Evolutionary conservation across 2,113 vertebrate species (phyloP).

Genomic region (Crotalus horridus): DNA sequence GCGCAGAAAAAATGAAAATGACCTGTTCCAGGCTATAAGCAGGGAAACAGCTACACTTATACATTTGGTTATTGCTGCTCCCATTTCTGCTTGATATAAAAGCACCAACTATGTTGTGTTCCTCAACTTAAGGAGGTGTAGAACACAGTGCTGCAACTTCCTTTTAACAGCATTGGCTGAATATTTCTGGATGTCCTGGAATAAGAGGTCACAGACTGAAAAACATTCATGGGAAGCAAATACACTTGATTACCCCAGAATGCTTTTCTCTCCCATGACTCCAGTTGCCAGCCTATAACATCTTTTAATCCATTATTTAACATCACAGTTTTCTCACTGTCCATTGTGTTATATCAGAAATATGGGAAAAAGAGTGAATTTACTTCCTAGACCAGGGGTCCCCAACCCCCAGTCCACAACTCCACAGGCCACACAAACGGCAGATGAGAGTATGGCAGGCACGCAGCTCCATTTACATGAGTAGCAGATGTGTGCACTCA

Average conservation of each 20-base stretch:
- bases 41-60: not conserved
- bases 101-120: not conserved
- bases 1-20: not conserved
- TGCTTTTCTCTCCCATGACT: not conserved
- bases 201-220: no score
- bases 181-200: not conserved
- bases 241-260: no score
- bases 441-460: not conserved
- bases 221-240: not conserved
- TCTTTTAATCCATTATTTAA: not conserved
- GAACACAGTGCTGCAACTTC: not conserved
- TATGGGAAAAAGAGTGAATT: not conserved
- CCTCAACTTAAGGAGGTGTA: not conserved
- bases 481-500: no score
- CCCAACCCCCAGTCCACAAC: not conserved
- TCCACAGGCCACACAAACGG: not conserved
- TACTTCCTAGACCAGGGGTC: not conserved
- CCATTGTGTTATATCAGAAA: not conserved
- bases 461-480: not conserved
- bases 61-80: not conserved
- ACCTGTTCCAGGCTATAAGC: not conserved
- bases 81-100: not conserved
- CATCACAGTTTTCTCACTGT: not conserved
- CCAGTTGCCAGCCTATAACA: not conserved
- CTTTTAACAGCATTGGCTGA: not conserved